phyloP scores from a whole-genome alignment of 1,140 invertebrate species.

The Drosophila serrata region DNA sequence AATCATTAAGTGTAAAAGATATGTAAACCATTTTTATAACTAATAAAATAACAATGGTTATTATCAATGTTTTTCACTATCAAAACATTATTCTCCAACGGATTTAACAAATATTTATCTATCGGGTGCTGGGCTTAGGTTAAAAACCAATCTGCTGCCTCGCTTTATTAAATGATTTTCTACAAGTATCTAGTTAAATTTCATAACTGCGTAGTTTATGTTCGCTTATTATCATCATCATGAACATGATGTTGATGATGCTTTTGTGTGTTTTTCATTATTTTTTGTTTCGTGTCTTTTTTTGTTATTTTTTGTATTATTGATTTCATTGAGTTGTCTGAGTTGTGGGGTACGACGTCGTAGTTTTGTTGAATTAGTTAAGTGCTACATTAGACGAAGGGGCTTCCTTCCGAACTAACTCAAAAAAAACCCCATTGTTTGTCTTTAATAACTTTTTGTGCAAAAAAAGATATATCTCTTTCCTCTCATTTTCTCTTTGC shows the following conservation, averaged over 20 bases:
- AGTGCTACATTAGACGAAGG: constrained; percentile 65
- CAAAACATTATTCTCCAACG: neutral
- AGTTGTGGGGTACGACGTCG: constrained; percentile 57
- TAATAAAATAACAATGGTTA: neutral
- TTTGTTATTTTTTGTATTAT: constrained; percentile 49
- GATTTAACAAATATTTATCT: constrained; percentile 3
- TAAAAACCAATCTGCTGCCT: constrained; percentile 9
- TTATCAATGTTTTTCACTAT: neutral
- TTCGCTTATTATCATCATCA: constrained; percentile 54
- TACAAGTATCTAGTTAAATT: constrained; percentile 62
- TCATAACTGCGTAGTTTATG: constrained; percentile 72
- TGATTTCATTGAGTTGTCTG: constrained; percentile 69
- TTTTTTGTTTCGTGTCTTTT: constrained; percentile 39
- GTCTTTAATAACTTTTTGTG: constrained; percentile 36
- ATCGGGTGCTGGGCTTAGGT: neutral
- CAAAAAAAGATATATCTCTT: constrained; percentile 15
- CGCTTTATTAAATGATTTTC: constrained; percentile 18
- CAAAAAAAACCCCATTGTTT: constrained; percentile 23
- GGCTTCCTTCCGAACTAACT: constrained; percentile 26
- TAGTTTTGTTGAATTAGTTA: constrained; percentile 81
- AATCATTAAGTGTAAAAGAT: neutral
- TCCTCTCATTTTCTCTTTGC: constrained; percentile 20
- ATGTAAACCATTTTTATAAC: too few species aligned
- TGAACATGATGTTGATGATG: constrained; percentile 55
- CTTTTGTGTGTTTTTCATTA: constrained; percentile 63